A percentile compares a stretch with the other conserved stretches of the same genome.
These are phyloP conservation scores for Scomber colias DNA, from an alignment of 2,113 vertebrate genomes.

Conservation along the genomic window DNA sequence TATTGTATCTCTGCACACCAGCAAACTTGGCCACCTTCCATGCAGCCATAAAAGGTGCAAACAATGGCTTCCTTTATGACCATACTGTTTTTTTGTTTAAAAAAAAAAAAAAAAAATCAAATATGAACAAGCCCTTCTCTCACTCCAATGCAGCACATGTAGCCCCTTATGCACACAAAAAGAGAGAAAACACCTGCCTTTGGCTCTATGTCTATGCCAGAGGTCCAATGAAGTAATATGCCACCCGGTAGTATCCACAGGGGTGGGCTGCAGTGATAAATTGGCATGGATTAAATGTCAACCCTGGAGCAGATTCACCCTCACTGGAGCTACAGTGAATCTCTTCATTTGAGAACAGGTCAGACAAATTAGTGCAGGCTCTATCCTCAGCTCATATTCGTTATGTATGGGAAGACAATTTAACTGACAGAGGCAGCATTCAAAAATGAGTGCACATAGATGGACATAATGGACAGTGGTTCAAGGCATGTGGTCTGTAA, in stretches of 20 bases:
- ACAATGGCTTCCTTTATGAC: constrained; percentile 51
- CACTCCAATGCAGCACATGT: constrained; percentile 1
- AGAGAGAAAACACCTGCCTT: constrained; percentile 39
- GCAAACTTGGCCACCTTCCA: constrained; percentile 56
- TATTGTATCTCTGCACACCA: constrained; percentile 45
- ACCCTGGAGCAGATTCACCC: constrained; percentile 60
- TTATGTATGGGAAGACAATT: constrained; percentile 22
- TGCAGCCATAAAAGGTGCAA: constrained; percentile 50
- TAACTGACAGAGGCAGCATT: constrained; percentile 22
- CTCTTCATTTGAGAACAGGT: constrained; percentile 53
- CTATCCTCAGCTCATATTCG: constrained; percentile 47
- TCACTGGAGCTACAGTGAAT: constrained; percentile 56
- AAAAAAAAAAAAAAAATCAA: constrained; percentile 23
- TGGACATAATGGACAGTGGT: background rate
- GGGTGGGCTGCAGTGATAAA: constrained; percentile 73
- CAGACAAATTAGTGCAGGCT: constrained; percentile 45
- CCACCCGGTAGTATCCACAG: constrained; percentile 52
- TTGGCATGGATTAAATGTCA: constrained; percentile 84
- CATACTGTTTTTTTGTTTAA: constrained; percentile 42
- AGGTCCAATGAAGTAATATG: constrained; percentile 44
- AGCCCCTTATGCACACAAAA: background rate
- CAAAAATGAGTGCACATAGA: constrained; percentile 22
- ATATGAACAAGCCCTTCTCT: constrained; percentile 26
- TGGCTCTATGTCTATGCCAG: constrained; percentile 23
- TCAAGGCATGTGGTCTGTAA: background rate